These are phyloP conservation scores for Leistus spinibarbis DNA, from an alignment of 2,888 invertebrate genomes.

Conservation along the genomic window DNA sequence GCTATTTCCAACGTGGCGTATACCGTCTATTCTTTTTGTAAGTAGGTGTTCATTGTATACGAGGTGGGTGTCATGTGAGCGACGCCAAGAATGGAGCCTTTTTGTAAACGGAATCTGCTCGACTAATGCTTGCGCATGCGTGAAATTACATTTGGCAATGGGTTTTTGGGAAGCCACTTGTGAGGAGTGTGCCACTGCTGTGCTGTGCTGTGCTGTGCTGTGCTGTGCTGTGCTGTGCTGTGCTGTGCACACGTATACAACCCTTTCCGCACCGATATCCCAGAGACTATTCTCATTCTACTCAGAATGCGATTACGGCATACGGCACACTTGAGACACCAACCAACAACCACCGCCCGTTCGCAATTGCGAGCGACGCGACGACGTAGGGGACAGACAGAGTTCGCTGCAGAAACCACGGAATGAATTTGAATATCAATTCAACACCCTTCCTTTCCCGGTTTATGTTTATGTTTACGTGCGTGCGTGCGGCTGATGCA, in stretches of 20 bases:
- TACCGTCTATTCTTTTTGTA: slow-evolving; percentile 19
- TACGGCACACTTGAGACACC: slow-evolving; percentile 39
- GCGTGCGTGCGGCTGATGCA: background rate
- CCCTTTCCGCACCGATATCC: slow-evolving; percentile 33
- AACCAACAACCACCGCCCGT: background rate
- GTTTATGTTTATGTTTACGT: background rate
- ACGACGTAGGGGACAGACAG: background rate
- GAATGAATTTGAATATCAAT: slow-evolving; percentile 52
- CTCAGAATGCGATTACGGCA: slow-evolving; percentile 40
- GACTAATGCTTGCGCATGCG: slow-evolving; percentile 49
- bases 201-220: too few relatives aligned
- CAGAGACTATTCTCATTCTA: slow-evolving; percentile 36
- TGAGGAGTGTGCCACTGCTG: background rate
- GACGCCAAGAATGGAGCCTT: slow-evolving; percentile 25
- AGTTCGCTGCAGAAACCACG: slow-evolving; percentile 43
- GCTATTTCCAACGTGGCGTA: background rate
- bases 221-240: too few relatives aligned
- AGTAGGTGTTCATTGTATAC: slow-evolving; percentile 38
- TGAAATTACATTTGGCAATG: slow-evolving; percentile 55
- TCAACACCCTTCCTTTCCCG: slow-evolving; percentile 33
- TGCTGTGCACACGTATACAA: slow-evolving; percentile 22
- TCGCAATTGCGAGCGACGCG: background rate
- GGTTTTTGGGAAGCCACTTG: slow-evolving; percentile 44
- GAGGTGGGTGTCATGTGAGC: slow-evolving; percentile 12
- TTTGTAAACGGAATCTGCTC: slow-evolving; percentile 37